Base-by-base conservation (phyloP, 2,797 vertebrate species). In the Philypnodon macrostomus region DNA sequence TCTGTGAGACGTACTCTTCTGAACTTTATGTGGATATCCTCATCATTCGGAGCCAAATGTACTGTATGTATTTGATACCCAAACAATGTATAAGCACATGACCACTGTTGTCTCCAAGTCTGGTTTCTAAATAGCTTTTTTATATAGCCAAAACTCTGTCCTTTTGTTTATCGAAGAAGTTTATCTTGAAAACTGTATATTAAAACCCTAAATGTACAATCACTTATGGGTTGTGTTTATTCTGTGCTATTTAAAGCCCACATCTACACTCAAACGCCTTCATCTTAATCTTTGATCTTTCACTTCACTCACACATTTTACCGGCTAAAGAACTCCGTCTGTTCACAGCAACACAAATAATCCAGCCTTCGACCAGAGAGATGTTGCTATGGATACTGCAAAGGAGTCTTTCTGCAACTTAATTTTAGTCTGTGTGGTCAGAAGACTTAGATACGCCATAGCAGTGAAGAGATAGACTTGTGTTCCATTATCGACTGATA, bases 61-160 rank as follows among this genome's bases (percentile, higher is more conserved):
- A n/a, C n/a, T n/a, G 81, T 86, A 70, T 79, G 80, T 87, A 81
- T 81, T 85, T 85, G 82, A 84, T 85, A 82, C 79, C 75, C 69
- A 63, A 76, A 77, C 26, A 39, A 77, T 84, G 77, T 86, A 32
- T 32, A 79, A 84, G 79, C 83, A 84, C 83, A 84, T 68, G 21
- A 69, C 66, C 78, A 81, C 82, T 79, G 40, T 83, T 80, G 79
- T 87, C 82, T 79, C 74, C 13, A 72, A 60, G 73, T 87, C 78
- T 86, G 72, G 77, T 89, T 89, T 89, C 84, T 87, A 87, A 86
- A 84, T 84, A 82, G 81, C 77, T 88, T 90, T 30, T 87, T 88
- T 86, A 87, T 87, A 88, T 89, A 90, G 86, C 87, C 80, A 78
- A 79, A 83, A 41, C 70, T 54, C 46, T 63, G 67, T 85, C 70